phyloP scores from a whole-genome alignment of 1,140 invertebrate genomes.

The Triops longicaudatus region DNA sequence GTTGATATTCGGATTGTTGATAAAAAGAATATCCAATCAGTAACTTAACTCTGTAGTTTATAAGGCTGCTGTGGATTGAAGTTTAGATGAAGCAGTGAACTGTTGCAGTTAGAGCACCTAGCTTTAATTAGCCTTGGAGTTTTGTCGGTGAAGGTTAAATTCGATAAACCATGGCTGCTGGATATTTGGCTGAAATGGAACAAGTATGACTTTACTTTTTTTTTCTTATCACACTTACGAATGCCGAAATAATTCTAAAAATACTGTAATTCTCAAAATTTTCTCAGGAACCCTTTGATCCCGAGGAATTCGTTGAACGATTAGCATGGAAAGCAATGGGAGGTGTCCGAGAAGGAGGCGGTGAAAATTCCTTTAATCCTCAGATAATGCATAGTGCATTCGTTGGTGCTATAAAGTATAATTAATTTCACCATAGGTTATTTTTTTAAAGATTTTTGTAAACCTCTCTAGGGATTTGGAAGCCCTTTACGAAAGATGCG shows the following conservation, averaged over 20 bases:
- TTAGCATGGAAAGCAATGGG: conserved; percentile 87
- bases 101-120: too few relatives aligned
- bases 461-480: conserved; percentile 51
- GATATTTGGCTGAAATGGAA: conserved; percentile 35
- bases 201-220: conserved; percentile 36
- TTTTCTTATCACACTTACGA: conserved; percentile 2
- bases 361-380: conserved; percentile 50
- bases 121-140: too few relatives aligned
- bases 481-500: conserved; percentile 71
- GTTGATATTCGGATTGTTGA: not conserved
- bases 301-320: conserved; percentile 93
- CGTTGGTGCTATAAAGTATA: conserved; percentile 74
- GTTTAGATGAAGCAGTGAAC: too few relatives aligned
- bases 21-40: too few relatives aligned
- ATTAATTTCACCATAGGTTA: conserved; percentile 5
- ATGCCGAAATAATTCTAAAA: too few relatives aligned
- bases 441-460: not conserved
- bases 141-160: not conserved
- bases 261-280: conserved; percentile 20
- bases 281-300: conserved; percentile 81
- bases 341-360: conserved; percentile 54
- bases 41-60: too few relatives aligned
- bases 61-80: too few relatives aligned
- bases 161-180: conserved; percentile 28
- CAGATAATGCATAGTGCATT: conserved; percentile 73